Base-by-base conservation (phyloP, 2,888 invertebrate species). In the Drosophila planitibia region DNA sequence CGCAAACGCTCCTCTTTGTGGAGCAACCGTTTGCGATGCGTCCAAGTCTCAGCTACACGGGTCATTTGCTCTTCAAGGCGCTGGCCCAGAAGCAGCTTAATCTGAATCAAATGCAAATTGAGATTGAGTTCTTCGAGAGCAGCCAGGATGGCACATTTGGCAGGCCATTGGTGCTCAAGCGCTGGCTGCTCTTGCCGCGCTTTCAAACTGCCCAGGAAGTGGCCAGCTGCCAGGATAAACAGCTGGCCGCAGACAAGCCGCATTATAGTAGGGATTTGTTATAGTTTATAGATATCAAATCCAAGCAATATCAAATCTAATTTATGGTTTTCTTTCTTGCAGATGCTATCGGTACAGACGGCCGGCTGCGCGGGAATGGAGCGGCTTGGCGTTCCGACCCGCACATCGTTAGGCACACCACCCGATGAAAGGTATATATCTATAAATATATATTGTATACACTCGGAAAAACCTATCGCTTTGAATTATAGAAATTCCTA, bases 351-450 rank as follows among this genome's bases (percentile, higher is more conserved):
- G 95, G 95, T 95, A 94, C 95, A 95, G 95, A 95, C 95, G 94
- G 95, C 95, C 95, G 95, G 95, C 95, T 95, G 95, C 95, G 95
- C 95, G 95, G 95, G 95, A 94, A 96, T 95, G 95, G 95, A 95
- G 95, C 95, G 95, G 95, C 95, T 95, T 93, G 94, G 94, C 94
- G 94, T 93, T 94, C 94, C 94, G 92, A 93, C 93, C 93, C 93
- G 93, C 94, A 94, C 93, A 91, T 92, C 94, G 85, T 91, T 94
- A 87, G 93, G 93, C 92, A 92, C 94, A 92, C 93, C 93, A 83
- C 92, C 93, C 80, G 93, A 94, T 88, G 93, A 94, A 74, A 93
- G 94, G 94, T 94, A 78, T 85, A 74, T 6, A 52, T 30, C 9
- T 6, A 19, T 14, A 47, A 6, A 47, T 14, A 44, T 52, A 14